Conservation (phyloP, 2,888 invertebrate species). For the Morinoia aosen region DNA sequence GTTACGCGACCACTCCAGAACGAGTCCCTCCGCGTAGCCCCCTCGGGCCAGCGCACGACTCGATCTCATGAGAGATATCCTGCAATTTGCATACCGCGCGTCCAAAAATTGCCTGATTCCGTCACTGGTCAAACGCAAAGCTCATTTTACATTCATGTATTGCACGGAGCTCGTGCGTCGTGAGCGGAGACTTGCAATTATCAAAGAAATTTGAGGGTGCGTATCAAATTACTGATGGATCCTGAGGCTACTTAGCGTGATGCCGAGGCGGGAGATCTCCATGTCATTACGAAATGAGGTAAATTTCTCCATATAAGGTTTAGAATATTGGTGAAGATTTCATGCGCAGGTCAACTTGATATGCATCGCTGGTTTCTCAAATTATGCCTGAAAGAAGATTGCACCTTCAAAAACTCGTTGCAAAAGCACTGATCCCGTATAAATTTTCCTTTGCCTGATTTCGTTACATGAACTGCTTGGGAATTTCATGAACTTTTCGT, state of each 20-base stretch:
- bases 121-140: slow-evolving; percentile 37
- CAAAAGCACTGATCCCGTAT: neutral
- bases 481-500: neutral
- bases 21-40: neutral
- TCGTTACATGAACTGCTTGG: neutral
- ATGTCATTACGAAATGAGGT: slow-evolving; percentile 25
- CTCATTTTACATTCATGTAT: slow-evolving; percentile 51
- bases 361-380: neutral
- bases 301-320: slow-evolving; percentile 19
- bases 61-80: slow-evolving; percentile 50
- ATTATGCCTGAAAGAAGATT: slow-evolving; percentile 8
- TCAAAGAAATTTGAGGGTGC: neutral
- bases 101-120: slow-evolving; percentile 5
- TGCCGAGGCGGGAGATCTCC: slow-evolving; percentile 8
- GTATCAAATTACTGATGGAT: slow-evolving; percentile 15
- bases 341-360: neutral
- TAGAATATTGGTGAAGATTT: neutral
- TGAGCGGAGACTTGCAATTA: slow-evolving; percentile 27
- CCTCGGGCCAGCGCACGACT: slow-evolving; percentile 24
- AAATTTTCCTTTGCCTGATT: neutral
- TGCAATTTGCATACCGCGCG: slow-evolving; percentile 5
- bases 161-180: slow-evolving; percentile 39
- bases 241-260: neutral
- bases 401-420: neutral
- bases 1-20: slow-evolving; percentile 10